Conservation (phyloP, 1,140 invertebrate species). For the Venustaconcha ellipsiformis region DNA sequence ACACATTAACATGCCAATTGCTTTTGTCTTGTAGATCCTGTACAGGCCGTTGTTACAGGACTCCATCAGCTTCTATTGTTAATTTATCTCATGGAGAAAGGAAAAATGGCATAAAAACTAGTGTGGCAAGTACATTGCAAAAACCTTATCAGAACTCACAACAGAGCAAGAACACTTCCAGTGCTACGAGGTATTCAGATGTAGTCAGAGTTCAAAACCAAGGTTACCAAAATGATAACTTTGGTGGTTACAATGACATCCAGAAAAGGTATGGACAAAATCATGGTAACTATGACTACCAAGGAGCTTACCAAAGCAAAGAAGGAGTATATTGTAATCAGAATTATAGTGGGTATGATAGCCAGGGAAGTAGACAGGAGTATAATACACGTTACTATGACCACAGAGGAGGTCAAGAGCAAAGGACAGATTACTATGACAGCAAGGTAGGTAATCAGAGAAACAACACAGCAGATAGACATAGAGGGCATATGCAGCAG, state of each 20-base stretch:
- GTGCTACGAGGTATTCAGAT: background rate
- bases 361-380: background rate
- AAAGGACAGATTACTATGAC: background rate
- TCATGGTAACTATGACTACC: constrained; percentile 8
- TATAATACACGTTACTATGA: constrained; percentile 12
- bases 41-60: constrained; percentile 68
- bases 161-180: background rate
- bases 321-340: background rate
- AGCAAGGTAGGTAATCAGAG: constrained; percentile 11
- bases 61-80: constrained; percentile 73
- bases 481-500: constrained; percentile 11
- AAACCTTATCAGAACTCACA: background rate
- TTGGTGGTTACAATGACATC: constrained; percentile 7
- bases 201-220: background rate
- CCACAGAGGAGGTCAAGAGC: constrained; percentile 12
- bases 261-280: constrained; percentile 1
- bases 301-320: constrained; percentile 11
- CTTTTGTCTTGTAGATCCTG: constrained; percentile 45
- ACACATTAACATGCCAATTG: no score
- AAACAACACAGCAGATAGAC: background rate
- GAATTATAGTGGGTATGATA: background rate
- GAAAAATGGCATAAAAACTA: constrained; percentile 32
- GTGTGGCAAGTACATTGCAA: constrained; percentile 4
- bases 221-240: background rate
- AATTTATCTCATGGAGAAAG: constrained; percentile 73